phyloP scores from a whole-genome alignment of 2,888 invertebrate species.

The Pyrgus malvae region DNA sequence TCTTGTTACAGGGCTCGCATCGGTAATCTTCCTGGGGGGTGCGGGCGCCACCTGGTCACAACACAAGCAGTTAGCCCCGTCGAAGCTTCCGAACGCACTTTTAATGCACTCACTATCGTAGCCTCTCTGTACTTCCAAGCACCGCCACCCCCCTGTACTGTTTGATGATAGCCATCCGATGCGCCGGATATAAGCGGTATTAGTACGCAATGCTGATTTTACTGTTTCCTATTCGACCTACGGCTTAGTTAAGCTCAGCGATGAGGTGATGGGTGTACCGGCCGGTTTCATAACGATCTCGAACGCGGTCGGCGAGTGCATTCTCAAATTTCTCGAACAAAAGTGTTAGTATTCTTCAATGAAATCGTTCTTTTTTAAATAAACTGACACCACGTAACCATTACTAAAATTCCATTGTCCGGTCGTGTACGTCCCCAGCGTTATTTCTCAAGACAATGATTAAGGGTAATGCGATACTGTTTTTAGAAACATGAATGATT shows the following conservation, averaged over 20 bases:
- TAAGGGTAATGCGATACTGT: constrained; percentile 70
- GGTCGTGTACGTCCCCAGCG: constrained; percentile 62
- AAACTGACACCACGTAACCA: constrained; percentile 69
- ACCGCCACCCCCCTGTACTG: constrained; percentile 76
- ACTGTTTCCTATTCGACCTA: constrained; percentile 51
- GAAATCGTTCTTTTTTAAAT: constrained; percentile 56
- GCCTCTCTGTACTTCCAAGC: constrained; percentile 69
- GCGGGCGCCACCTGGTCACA: constrained; percentile 87
- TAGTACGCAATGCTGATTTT: constrained; percentile 53
- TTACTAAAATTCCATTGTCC: constrained; percentile 75
- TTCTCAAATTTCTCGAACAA: constrained; percentile 67
- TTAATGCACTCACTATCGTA: constrained; percentile 80
- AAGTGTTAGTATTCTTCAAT: constrained; percentile 71
- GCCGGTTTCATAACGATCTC: constrained; percentile 51
- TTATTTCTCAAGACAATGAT: constrained; percentile 73
- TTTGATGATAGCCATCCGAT: constrained; percentile 68
- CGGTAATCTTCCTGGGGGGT: constrained; percentile 92
- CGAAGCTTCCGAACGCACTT: constrained; percentile 74
- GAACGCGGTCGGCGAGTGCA: constrained; percentile 45
- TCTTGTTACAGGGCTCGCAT: constrained; percentile 96
- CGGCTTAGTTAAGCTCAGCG: constrained; percentile 59
- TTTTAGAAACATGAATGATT: constrained; percentile 74
- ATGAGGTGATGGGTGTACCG: constrained; percentile 51
- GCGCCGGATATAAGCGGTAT: constrained; percentile 69
- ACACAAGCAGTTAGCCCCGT: constrained; percentile 80